Percentiles rank a stretch among this genome's conserved stretches.
Conservation (phyloP, 2,888 invertebrate species). For the Bombylius major region DNA sequence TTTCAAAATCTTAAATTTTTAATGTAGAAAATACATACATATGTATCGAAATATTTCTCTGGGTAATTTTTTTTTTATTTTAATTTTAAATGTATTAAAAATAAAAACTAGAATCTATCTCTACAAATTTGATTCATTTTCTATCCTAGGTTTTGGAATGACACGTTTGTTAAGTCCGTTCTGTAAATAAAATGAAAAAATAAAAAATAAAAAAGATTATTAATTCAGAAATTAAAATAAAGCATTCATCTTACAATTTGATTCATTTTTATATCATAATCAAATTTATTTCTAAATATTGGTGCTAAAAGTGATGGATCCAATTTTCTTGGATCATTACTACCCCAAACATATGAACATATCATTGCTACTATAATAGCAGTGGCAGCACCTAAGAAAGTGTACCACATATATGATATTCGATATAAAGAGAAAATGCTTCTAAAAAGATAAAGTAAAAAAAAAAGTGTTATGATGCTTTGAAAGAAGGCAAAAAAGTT, state of each 20-base stretch:
- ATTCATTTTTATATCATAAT: neutral
- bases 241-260: neutral
- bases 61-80: too few relatives aligned
- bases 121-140: neutral
- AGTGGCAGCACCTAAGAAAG: conserved; percentile 45
- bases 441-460: conserved; percentile 17
- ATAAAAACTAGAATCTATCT: too few relatives aligned
- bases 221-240: neutral
- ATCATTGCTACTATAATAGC: conserved; percentile 40
- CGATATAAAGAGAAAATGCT: conserved; percentile 43
- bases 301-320: conserved; percentile 53
- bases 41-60: too few relatives aligned
- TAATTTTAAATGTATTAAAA: too few relatives aligned
- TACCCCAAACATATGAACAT: conserved; percentile 29
- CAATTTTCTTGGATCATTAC: conserved; percentile 42
- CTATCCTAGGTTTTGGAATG: conserved; percentile 1
- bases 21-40: too few relatives aligned
- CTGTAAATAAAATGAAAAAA: neutral
- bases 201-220: neutral
- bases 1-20: too few relatives aligned
- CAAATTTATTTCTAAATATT: neutral
- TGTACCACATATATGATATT: conserved; percentile 72
- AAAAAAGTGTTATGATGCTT: too few relatives aligned
- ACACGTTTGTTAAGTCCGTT: neutral
- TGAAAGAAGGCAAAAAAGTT: too few relatives aligned